A percentile compares a stretch with the other conserved stretches of the same genome.
Evolutionary conservation across 1,140 invertebrate genomes (phyloP).

Genomic region (Ectropis grisescens): DNA sequence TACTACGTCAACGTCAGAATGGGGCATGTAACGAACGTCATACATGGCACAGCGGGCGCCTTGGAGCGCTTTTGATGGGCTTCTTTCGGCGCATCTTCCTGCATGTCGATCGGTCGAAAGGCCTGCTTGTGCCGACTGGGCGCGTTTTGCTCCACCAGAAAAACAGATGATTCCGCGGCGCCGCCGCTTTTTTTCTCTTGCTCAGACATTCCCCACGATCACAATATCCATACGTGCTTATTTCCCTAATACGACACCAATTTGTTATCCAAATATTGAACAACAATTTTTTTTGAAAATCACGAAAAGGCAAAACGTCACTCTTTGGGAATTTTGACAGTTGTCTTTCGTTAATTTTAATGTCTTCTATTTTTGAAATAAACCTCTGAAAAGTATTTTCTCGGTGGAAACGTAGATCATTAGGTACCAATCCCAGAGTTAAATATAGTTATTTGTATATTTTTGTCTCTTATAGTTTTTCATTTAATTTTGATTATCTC

Average conservation of each 20-base stretch:
- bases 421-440: too few relatives aligned
- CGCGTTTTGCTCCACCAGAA: slow-evolving; percentile 30
- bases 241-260: slow-evolving; percentile 24
- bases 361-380: slow-evolving; percentile 52
- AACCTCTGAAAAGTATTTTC: slow-evolving; percentile 7
- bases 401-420: too few relatives aligned
- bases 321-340: slow-evolving; percentile 55
- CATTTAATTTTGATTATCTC: too few relatives aligned
- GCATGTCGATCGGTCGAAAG: slow-evolving; percentile 24
- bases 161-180: slow-evolving; percentile 13
- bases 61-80: slow-evolving; percentile 30
- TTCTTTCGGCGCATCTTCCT: slow-evolving; percentile 23
- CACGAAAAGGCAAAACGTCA: slow-evolving; percentile 49
- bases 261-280: slow-evolving; percentile 29
- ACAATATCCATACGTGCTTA: slow-evolving; percentile 38
- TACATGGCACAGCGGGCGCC: slow-evolving; percentile 39
- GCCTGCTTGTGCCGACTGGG: slow-evolving; percentile 25
- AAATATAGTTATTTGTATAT: too few relatives aligned
- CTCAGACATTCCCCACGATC: slow-evolving; percentile 40
- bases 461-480: too few relatives aligned
- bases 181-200: slow-evolving; percentile 34
- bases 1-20: too few relatives aligned
- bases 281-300: slow-evolving; percentile 37
- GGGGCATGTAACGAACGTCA: too few relatives aligned
- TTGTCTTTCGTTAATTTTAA: slow-evolving; percentile 36